A percentile compares a stretch with the other conserved stretches of the same genome.
Conservation (phyloP, 2,113 vertebrate species). For the Capra hircus region DNA sequence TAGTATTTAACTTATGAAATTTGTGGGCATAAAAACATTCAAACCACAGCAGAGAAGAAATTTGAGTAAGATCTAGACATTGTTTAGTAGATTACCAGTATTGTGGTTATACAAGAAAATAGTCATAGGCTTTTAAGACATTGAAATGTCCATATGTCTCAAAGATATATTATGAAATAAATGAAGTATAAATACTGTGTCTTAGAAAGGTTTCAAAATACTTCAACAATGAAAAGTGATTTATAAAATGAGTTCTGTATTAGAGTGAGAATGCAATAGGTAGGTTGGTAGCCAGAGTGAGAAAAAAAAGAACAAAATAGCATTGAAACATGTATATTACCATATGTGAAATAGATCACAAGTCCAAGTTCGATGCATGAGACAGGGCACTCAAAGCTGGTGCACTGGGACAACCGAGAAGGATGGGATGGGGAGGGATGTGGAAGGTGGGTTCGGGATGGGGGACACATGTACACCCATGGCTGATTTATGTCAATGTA, state of each 20-base stretch:
- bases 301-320: not conserved
- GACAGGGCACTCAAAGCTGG: not conserved
- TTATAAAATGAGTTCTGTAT: not conserved
- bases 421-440: not conserved
- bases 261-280: not conserved
- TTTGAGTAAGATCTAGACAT: not conserved
- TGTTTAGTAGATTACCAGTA: not conserved
- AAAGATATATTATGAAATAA: not conserved
- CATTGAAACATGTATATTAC: not conserved
- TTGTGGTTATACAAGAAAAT: not conserved
- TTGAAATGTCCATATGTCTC: not conserved
- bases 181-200: not conserved
- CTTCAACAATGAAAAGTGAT: not conserved
- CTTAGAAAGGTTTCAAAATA: not conserved
- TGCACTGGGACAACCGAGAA: not conserved
- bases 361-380: not conserved
- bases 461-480: not conserved
- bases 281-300: not conserved
- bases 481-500: not conserved
- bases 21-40: not conserved
- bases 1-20: not conserved
- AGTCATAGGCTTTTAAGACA: not conserved
- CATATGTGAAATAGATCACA: not conserved
- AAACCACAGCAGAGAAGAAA: not conserved
- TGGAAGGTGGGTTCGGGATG: fast-evolving